These are phyloP conservation scores for Agrochola circellaris DNA, from an alignment of 2,888 invertebrate species.

Conservation along the genomic window DNA sequence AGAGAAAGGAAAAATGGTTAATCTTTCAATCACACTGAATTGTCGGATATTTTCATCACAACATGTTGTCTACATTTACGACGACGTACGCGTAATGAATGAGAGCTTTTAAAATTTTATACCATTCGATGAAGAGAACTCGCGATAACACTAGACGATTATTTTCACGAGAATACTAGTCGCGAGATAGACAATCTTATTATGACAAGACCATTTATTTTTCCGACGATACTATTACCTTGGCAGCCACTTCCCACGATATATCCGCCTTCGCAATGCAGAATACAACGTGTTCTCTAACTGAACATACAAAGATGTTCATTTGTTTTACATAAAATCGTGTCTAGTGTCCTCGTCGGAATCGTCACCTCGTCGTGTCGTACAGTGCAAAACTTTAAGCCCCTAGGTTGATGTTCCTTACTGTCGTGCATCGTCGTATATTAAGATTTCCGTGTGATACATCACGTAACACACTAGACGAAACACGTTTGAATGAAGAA, in stretches of 20 bases:
- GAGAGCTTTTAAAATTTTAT: constrained; percentile 28
- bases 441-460: constrained; percentile 24
- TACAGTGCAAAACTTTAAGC: background rate
- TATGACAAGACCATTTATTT: constrained; percentile 9
- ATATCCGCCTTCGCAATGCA: background rate
- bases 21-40: constrained; percentile 26
- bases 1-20: constrained; percentile 29
- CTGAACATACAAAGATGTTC: background rate
- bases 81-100: constrained; percentile 24
- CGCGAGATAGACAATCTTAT: background rate
- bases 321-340: background rate
- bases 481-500: constrained; percentile 3
- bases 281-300: background rate
- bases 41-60: constrained; percentile 37
- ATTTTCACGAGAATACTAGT: constrained; percentile 21
- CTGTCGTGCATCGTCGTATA: background rate
- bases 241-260: constrained; percentile 3
- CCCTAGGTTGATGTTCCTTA: background rate
- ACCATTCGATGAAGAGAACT: background rate
- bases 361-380: constrained; percentile 7
- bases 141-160: background rate
- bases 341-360: background rate
- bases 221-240: background rate
- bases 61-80: constrained; percentile 23
- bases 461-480: constrained; percentile 10